Evolutionary conservation across 2,113 vertebrate genomes (phyloP).

Genomic region (Lepisosteus oculatus): DNA sequence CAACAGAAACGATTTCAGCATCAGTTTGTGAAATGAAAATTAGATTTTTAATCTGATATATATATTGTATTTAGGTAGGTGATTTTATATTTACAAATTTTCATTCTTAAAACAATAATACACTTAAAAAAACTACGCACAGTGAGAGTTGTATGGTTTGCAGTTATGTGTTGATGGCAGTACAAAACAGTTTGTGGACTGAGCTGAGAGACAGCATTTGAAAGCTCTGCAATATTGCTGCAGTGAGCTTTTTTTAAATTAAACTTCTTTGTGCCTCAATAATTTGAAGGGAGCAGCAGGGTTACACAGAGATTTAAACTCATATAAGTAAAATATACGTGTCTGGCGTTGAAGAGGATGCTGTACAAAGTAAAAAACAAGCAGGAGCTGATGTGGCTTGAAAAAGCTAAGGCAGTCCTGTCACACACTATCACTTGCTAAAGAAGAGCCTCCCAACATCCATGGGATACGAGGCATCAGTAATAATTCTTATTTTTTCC

Average conservation of each 20-base stretch:
- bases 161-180: constrained; percentile 11
- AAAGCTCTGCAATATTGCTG: neutral
- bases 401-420: neutral
- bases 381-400: neutral
- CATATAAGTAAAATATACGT: neutral
- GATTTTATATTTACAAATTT: no score
- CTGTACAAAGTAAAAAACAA: neutral
- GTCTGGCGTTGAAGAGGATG: neutral
- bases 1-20: no score
- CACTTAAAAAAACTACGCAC: constrained; percentile 4
- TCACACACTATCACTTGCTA: neutral
- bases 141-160: constrained; percentile 4
- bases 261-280: constrained; percentile 1
- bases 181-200: neutral
- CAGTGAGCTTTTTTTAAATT: neutral
- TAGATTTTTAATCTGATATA: no score
- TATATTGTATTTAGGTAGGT: no score
- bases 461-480: neutral
- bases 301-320: neutral
- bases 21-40: no score
- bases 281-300: neutral
- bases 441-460: neutral
- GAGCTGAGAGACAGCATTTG: no score
- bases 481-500: neutral
- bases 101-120: neutral